Evolutionary conservation across 2,797 vertebrate species (phyloP).

Genomic region (Poeciliopsis turneri): DNA sequence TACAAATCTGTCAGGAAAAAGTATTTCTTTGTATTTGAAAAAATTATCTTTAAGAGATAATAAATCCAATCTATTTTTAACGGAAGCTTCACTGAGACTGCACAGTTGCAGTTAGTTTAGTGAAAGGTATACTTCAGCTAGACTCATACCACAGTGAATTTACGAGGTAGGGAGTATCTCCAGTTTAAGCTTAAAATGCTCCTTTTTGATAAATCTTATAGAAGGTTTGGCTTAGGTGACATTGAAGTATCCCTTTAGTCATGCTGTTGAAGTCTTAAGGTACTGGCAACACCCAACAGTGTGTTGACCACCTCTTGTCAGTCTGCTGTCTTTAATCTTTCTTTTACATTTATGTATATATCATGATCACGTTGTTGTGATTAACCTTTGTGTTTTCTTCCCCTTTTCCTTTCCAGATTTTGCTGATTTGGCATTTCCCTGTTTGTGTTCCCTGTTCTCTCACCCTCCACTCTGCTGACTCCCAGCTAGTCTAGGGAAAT

Average conservation of each 20-base stretch:
- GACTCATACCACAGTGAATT: not conserved
- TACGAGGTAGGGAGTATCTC: not conserved
- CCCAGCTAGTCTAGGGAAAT: slow-evolving; percentile 3
- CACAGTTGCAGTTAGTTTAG: not conserved
- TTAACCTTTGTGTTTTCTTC: not conserved
- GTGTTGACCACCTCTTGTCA: not conserved
- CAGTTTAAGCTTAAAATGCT: not conserved
- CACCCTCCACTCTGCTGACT: not conserved
- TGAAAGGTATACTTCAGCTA: not conserved
- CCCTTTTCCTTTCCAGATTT: not conserved
- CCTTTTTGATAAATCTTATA: not conserved
- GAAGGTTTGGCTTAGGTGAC: not conserved
- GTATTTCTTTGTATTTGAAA: not conserved
- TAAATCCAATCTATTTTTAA: not conserved
- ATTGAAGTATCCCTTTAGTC: not conserved
- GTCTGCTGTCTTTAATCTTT: not conserved
- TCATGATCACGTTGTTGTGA: not conserved
- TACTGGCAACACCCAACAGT: not conserved
- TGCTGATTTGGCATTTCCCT: not conserved
- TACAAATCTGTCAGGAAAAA: not conserved
- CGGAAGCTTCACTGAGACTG: not conserved
- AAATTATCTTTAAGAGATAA: not conserved
- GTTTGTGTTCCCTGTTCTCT: not conserved
- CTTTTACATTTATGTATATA: not conserved
- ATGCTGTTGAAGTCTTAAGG: not conserved